Evolutionary conservation across 2,113 vertebrate species (phyloP), one percentile per base, ranked within the genome.

Genomic region (Synchiropus splendidus): DNA sequence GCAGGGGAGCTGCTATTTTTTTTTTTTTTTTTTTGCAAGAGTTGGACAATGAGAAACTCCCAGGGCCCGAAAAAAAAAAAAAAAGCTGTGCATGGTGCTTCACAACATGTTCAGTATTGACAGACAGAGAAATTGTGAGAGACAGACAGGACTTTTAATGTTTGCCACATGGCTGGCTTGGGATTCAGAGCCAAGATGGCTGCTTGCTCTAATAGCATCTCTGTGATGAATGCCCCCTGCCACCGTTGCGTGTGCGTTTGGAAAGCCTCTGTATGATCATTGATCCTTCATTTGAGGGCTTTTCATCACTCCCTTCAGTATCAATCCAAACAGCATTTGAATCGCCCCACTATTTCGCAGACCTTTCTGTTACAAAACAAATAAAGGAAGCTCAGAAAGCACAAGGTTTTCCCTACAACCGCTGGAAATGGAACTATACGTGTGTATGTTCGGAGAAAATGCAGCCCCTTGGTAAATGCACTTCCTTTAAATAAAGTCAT

Each of bases 11-110:
- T 60, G 46, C 41, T 33, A 39, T 16, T 56, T 56, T 66, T 72
- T 58, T 51, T 49, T 44, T 39, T 16, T 58, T 57, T 68, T 72
- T 58, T 51, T 49, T 42, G 36, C 56, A 41, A 10, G 16, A 54
- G 46, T 43, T 51, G 71, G 60, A 57, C 72, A 18, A 45, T 8
- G 52, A 71, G 52, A 61, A 72, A 58, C 67, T 66, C 75, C 58
- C 58, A 53, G 46, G 51, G 58, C 50, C 56, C 21, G 8, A 27
- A 5, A 27, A 27, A 5, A 5, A 27, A 27, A 27, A 27, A 8
- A 27, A 54, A 54, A 64, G 58, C 18, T 39, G 21, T 55, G 33
- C 43, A 62, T 42, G 48, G 61, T 45, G 52, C 31, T 39, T 53
- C 41, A 45, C 36, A 47, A 48, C 41, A 36, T 37, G 16, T 42